Evolutionary conservation across 2,888 invertebrate species (phyloP).

Genomic region (Drosophila gaucha): DNA sequence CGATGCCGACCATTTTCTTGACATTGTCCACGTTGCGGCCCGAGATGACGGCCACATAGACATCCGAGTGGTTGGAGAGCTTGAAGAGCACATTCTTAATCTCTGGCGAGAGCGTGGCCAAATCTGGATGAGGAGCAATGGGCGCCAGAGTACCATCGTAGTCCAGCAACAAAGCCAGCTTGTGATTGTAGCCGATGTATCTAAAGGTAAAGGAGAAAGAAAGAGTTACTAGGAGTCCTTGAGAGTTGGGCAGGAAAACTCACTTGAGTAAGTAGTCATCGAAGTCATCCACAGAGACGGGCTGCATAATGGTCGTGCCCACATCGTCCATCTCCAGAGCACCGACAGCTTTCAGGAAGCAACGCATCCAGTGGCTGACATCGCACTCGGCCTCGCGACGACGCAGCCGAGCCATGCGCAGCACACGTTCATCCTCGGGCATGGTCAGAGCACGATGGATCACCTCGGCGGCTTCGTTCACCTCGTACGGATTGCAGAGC

Average conservation of each 20-base stretch:
- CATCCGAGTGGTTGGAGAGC: slow-evolving; percentile 93
- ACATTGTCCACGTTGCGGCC: slow-evolving; percentile 95
- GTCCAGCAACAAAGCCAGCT: slow-evolving; percentile 92
- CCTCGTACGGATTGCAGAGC: slow-evolving; percentile 95
- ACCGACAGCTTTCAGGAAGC: slow-evolving; percentile 94
- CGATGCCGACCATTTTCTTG: slow-evolving; percentile 95
- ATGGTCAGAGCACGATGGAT: slow-evolving; percentile 94
- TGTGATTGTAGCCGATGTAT: slow-evolving; percentile 94
- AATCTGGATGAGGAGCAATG: slow-evolving; percentile 94
- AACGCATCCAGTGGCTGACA: slow-evolving; percentile 95
- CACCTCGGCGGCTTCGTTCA: slow-evolving; percentile 94
- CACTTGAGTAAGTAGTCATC: slow-evolving; percentile 95
- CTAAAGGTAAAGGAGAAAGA: slow-evolving; percentile 84
- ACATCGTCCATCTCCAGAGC: slow-evolving; percentile 93
- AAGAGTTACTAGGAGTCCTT: not conserved
- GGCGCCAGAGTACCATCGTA: slow-evolving; percentile 96
- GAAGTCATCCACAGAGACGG: slow-evolving; percentile 95
- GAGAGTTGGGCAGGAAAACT: slow-evolving; percentile 81
- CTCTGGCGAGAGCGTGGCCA: slow-evolving; percentile 93
- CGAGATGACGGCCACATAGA: slow-evolving; percentile 94
- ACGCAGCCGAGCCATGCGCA: slow-evolving; percentile 94
- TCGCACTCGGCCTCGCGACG: slow-evolving; percentile 92
- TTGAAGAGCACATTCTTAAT: slow-evolving; percentile 93
- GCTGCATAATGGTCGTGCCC: slow-evolving; percentile 93
- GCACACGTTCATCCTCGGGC: slow-evolving; percentile 94